A percentile compares a stretch with the other conserved stretches of the same genome.
phyloP scores from a whole-genome alignment of 2,113 vertebrate genomes.

The Typhlomys cinereus region DNA sequence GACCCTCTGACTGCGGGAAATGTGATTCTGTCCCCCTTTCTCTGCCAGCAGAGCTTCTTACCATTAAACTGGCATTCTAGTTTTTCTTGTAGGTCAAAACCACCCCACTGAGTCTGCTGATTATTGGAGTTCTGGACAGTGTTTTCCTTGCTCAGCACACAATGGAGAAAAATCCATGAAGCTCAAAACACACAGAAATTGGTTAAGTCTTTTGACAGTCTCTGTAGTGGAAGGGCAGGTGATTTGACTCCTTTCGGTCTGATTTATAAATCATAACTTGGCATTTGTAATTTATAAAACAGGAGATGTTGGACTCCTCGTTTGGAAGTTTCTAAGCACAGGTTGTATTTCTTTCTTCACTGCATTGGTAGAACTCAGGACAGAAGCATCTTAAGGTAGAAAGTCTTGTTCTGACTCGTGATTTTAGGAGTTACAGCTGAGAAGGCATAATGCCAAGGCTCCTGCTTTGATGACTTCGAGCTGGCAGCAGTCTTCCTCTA shows the following conservation, averaged over 20 bases:
- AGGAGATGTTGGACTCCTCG: background rate
- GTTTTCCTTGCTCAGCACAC: background rate
- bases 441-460: background rate
- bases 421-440: background rate
- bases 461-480: background rate
- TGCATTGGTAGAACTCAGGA: background rate
- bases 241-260: background rate
- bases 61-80: background rate
- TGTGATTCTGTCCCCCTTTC: too few species aligned
- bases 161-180: background rate
- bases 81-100: background rate
- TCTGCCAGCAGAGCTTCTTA: background rate
- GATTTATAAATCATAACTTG: background rate
- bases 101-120: background rate
- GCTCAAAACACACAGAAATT: background rate
- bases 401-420: background rate
- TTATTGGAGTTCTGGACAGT: background rate
- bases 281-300: background rate
- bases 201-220: background rate
- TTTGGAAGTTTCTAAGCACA: background rate
- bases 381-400: background rate
- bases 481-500: background rate
- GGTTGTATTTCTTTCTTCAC: background rate
- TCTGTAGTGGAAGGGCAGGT: background rate
- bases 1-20: background rate